Evolutionary conservation across 2,888 invertebrate species (phyloP), one percentile per base, ranked within the genome.

Genomic region (Digitonthophagus gazella): DNA sequence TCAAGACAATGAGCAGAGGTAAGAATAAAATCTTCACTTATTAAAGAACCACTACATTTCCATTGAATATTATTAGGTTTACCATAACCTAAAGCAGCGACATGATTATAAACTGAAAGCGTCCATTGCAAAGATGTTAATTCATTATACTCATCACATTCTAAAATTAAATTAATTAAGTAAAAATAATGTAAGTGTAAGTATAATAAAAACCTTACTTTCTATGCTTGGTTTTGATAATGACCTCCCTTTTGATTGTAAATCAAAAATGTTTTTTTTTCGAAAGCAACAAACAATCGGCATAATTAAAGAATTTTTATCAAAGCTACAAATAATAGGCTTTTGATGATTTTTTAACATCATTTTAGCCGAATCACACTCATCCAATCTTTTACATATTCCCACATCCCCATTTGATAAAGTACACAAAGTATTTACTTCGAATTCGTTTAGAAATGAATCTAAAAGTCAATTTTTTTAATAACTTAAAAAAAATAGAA

Each of bases 1-100:
- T 61, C 19, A 5, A 61, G n/a, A 73, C 90, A 91, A 76, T 91
- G 90, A 0, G 88, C 90, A 0, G 90, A 90, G 0, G 89, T 88
- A 2, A 90, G 77, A 57, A 91, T 85, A 77, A 85, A 89, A 1
- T 81, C 80, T 0, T 87, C 73, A 65, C 87, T 88, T 65, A 91
- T 86, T 11, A 91, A 81, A 3, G 86, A 85, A 0, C 90, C 91
- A 0, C 90, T 90, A 75, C 90, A 91, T 3, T 74, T 74, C 83
- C 86, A 88, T 0, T 72, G 66, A 71, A 84, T 82, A 0, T 78
- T 76, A 3, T 77, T 79, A 56, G 68, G 63, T 16, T 67, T 71
- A 22, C 74, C 75, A 68, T 72, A 76, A 14, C 76, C 76, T 6
- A 76, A 66, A 15, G 69, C 63, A 0, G 76, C 75, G 63, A 69